These are phyloP conservation scores for Leptodactylus fuscus DNA, from an alignment of 2,113 vertebrate species.

Conservation along the genomic window DNA sequence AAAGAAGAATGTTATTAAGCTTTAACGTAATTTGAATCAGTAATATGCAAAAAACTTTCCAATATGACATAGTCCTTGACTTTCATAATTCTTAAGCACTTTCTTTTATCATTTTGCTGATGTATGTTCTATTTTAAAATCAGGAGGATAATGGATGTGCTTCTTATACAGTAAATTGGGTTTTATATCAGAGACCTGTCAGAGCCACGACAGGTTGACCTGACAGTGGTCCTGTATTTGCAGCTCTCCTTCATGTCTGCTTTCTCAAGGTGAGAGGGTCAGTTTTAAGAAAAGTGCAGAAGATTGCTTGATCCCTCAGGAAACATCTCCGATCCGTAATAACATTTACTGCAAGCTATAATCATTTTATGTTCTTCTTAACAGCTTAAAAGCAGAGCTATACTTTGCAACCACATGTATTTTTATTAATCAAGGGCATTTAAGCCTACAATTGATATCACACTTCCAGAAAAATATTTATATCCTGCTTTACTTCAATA, in stretches of 20 bases:
- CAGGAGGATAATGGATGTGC: slow-evolving; percentile 82
- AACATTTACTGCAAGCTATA: slow-evolving; percentile 71
- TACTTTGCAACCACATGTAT: slow-evolving; percentile 66
- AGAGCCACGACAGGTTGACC: slow-evolving; percentile 70
- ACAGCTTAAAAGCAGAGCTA: slow-evolving; percentile 70
- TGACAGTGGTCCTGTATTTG: slow-evolving; percentile 69
- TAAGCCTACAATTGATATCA: slow-evolving; percentile 66
- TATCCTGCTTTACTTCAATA: slow-evolving; percentile 34
- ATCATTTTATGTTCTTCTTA: slow-evolving; percentile 71
- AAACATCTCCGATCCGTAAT: slow-evolving; percentile 68
- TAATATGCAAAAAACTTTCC: slow-evolving; percentile 74
- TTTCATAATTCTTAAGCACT: slow-evolving; percentile 80
- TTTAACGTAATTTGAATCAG: slow-evolving; percentile 70
- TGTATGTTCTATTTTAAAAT: slow-evolving; percentile 79
- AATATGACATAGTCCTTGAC: slow-evolving; percentile 79
- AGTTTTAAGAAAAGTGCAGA: slow-evolving; percentile 66
- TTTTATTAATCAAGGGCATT: slow-evolving; percentile 73
- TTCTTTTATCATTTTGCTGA: slow-evolving; percentile 82
- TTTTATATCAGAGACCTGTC: slow-evolving; percentile 81
- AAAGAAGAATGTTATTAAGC: slow-evolving; percentile 64
- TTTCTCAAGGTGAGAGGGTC: slow-evolving; percentile 78
- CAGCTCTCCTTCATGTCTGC: slow-evolving; percentile 68
- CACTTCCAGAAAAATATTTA: slow-evolving; percentile 68
- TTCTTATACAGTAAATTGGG: slow-evolving; percentile 82
- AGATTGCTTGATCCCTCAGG: slow-evolving; percentile 69